These are phyloP conservation scores for Cephalopholis sonnerati DNA, from an alignment of 2,113 vertebrate genomes.

Conservation along the genomic window DNA sequence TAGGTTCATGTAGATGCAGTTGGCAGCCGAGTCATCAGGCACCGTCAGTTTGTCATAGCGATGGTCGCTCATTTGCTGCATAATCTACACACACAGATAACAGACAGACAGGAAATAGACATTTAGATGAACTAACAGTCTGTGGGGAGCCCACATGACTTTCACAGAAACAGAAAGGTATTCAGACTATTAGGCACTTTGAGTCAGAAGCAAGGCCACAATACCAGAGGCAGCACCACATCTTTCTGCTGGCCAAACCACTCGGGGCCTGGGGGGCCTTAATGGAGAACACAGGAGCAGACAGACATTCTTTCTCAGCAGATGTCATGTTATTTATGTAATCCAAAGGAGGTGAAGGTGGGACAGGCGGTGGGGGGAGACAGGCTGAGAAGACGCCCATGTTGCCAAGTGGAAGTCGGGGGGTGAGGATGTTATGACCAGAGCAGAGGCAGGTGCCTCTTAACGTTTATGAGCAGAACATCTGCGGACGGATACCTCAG, in stretches of 20 bases:
- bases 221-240: slow-evolving; percentile 48
- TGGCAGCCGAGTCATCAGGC: slow-evolving; percentile 92
- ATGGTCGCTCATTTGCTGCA: slow-evolving; percentile 98
- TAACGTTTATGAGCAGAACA: slow-evolving; percentile 80
- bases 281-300: slow-evolving; percentile 79
- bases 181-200: slow-evolving; percentile 45
- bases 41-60: slow-evolving; percentile 97
- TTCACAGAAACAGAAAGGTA: slow-evolving; percentile 41
- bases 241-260: slow-evolving; percentile 58
- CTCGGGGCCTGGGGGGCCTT: slow-evolving; percentile 50
- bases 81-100: slow-evolving; percentile 84
- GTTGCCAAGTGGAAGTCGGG: slow-evolving; percentile 73
- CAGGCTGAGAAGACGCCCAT: slow-evolving; percentile 23
- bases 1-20: slow-evolving; percentile 95
- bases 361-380: slow-evolving; percentile 14
- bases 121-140: neutral
- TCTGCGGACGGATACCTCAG: slow-evolving; percentile 73
- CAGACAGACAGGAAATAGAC: slow-evolving; percentile 44
- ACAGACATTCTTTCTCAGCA: slow-evolving; percentile 78
- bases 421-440: slow-evolving; percentile 80
- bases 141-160: slow-evolving; percentile 1
- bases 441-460: slow-evolving; percentile 74
- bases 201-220: slow-evolving; percentile 44
- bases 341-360: slow-evolving; percentile 70
- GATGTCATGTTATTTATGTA: slow-evolving; percentile 83